Evolutionary conservation across 2,113 vertebrate species (phyloP).

Genomic region (Semicossyphus pulcher): DNA sequence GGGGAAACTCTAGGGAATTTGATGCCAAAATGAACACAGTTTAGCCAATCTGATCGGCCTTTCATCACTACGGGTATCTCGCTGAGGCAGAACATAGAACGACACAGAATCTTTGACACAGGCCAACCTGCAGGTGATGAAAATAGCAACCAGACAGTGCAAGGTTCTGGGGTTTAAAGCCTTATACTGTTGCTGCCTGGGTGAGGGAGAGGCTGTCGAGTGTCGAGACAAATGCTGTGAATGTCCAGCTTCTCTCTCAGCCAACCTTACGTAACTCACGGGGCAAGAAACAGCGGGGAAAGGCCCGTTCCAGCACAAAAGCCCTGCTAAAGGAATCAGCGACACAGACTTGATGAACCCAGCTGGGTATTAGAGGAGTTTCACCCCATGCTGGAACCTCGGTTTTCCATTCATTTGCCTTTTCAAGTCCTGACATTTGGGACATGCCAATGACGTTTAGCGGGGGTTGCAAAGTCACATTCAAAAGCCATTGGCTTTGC

Average conservation of each 20-base stretch:
- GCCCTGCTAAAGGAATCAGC: slow-evolving; percentile 78
- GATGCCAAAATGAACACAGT: slow-evolving; percentile 47
- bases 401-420: slow-evolving; percentile 70
- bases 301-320: slow-evolving; percentile 50
- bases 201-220: slow-evolving; percentile 20
- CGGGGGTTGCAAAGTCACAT: slow-evolving; percentile 41
- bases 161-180: slow-evolving; percentile 31
- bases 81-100: slow-evolving; percentile 41
- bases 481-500: slow-evolving; percentile 31
- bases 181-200: slow-evolving; percentile 15
- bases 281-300: slow-evolving; percentile 57
- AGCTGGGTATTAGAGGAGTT: slow-evolving; percentile 59
- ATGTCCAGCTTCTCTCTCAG: slow-evolving; percentile 60
- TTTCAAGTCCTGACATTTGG: slow-evolving; percentile 49
- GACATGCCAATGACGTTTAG: slow-evolving; percentile 39
- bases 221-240: slow-evolving; percentile 47
- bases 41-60: slow-evolving; percentile 38
- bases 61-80: slow-evolving; percentile 48
- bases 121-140: slow-evolving; percentile 38
- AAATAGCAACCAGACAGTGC: slow-evolving; percentile 49
- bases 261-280: slow-evolving; percentile 69
- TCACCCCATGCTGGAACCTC: slow-evolving; percentile 46
- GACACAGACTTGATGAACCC: slow-evolving; percentile 70
- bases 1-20: slow-evolving; percentile 18
- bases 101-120: slow-evolving; percentile 28